Conservation (phyloP, 1,140 invertebrate genomes). For the Drosophila gunungcola region DNA sequence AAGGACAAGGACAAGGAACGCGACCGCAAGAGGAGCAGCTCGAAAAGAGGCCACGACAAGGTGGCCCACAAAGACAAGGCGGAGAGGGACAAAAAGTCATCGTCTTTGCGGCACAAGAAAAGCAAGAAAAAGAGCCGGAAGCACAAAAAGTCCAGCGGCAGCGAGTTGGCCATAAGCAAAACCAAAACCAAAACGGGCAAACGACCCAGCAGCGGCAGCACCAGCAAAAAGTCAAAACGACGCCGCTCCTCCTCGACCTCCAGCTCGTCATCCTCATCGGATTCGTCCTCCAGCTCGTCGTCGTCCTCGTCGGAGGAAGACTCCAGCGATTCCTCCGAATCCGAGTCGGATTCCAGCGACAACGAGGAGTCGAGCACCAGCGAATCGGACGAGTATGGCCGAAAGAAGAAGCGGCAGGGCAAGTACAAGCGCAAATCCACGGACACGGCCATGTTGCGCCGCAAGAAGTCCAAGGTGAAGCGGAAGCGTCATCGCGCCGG, state of each 20-base stretch:
- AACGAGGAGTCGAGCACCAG: conserved; percentile 81
- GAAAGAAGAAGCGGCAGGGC: conserved; percentile 77
- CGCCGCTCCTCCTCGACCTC: conserved; percentile 55
- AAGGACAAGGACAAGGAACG: conserved; percentile 32
- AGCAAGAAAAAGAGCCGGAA: conserved; percentile 52
- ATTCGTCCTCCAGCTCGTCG: conserved; percentile 35
- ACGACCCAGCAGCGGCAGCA: conserved; percentile 36
- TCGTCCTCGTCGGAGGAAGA: conserved; percentile 6
- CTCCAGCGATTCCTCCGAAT: conserved; percentile 31
- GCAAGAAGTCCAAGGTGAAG: conserved; percentile 79
- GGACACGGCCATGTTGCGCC: conserved; percentile 63
- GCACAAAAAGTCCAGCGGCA: conserved; percentile 49
- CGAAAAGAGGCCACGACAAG: conserved; percentile 34
- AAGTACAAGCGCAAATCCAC: conserved; percentile 81
- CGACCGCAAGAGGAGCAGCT: conserved; percentile 26
- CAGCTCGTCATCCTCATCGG: conserved; percentile 31
- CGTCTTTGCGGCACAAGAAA: conserved; percentile 60
- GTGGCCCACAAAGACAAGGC: conserved; percentile 29
- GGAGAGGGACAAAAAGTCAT: conserved; percentile 36
- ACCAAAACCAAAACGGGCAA: conserved; percentile 43
- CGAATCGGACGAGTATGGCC: conserved; percentile 79
- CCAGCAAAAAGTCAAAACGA: conserved; percentile 62
- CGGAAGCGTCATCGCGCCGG: conserved; percentile 67
- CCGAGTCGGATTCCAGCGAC: conserved; percentile 78
- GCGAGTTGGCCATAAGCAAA: conserved; percentile 27